Conservation (phyloP, 2,797 vertebrate species). For the Lepidocolaptes lacrymiger region DNA sequence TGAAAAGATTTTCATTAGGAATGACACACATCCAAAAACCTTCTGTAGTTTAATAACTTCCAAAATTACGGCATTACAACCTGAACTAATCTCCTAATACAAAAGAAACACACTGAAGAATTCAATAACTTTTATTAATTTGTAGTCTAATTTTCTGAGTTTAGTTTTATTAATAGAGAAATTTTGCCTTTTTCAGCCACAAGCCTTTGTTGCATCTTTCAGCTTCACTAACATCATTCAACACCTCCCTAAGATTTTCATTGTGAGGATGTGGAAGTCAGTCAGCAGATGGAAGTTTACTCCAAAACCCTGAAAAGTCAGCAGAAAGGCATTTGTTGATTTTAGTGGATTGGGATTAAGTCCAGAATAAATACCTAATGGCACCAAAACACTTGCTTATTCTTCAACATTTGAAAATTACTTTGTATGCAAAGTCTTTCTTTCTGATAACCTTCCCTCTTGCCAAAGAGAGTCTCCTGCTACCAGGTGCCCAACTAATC, state of each 20-base stretch:
- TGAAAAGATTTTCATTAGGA: not conserved
- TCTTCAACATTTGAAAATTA: not conserved
- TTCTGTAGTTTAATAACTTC: not conserved
- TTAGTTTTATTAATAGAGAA: not conserved
- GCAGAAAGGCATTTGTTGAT: constrained; percentile 41
- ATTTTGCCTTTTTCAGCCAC: not conserved
- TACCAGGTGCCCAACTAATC: not conserved
- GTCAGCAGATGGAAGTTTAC: constrained; percentile 8
- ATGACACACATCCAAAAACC: not conserved
- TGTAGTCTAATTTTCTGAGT: not conserved
- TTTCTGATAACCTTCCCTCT: not conserved
- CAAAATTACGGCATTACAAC: not conserved
- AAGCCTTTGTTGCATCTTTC: not conserved
- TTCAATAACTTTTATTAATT: not conserved
- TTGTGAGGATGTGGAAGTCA: not conserved
- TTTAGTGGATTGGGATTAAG: constrained; percentile 24
- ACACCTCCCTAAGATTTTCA: not conserved
- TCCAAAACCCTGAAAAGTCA: constrained; percentile 26
- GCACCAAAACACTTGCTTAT: not conserved
- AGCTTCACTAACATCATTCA: not conserved
- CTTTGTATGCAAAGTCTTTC: not conserved
- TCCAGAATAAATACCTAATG: constrained; percentile 23
- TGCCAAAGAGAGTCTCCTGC: not conserved
- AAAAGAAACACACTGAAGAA: not conserved
- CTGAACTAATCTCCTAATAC: not conserved